phyloP scores from a whole-genome alignment of 2,888 invertebrate species.

The Hydropsyche betteni region DNA sequence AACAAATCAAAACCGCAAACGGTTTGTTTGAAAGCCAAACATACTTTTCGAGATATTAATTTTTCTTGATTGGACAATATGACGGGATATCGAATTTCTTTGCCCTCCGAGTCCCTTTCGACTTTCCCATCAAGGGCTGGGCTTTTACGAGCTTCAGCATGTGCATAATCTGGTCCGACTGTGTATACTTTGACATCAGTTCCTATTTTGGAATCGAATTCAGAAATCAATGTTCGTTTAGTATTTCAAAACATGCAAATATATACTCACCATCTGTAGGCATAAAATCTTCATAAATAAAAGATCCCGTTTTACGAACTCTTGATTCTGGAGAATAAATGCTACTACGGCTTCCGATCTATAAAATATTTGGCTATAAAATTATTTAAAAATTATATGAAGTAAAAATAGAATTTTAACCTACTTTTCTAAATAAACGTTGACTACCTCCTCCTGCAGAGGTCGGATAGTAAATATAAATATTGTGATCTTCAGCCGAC shows the following conservation, averaged over 20 bases:
- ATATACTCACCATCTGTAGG: conserved; percentile 90
- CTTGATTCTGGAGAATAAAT: conserved; percentile 97
- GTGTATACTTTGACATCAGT: conserved; percentile 90
- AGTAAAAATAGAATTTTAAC: background rate
- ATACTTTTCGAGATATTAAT: conserved; percentile 96
- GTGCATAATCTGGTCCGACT: conserved; percentile 99
- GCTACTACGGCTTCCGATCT: conserved; percentile 98
- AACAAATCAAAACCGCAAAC: conserved; percentile 99
- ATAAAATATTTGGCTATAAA: conserved; percentile 49
- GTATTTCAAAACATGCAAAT: background rate
- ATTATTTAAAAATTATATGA: background rate
- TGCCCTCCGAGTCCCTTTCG: conserved; percentile 96
- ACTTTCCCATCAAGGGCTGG: conserved; percentile 99
- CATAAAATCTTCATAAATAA: conserved; percentile 99
- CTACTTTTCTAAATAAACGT: conserved; percentile 94
- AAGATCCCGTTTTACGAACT: conserved; percentile 96
- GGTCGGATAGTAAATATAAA: conserved; percentile 99
- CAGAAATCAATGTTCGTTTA: background rate
- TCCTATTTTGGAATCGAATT: conserved; percentile 61
- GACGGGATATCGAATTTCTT: conserved; percentile 98
- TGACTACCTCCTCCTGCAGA: conserved; percentile 98
- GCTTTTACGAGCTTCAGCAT: conserved; percentile 98
- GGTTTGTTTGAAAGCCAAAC: conserved; percentile 95
- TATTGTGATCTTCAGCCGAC: conserved; percentile 99
- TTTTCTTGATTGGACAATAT: conserved; percentile 98